Evolutionary conservation across 2,888 invertebrate genomes (phyloP).

Genomic region (Pelosia muscerda): DNA sequence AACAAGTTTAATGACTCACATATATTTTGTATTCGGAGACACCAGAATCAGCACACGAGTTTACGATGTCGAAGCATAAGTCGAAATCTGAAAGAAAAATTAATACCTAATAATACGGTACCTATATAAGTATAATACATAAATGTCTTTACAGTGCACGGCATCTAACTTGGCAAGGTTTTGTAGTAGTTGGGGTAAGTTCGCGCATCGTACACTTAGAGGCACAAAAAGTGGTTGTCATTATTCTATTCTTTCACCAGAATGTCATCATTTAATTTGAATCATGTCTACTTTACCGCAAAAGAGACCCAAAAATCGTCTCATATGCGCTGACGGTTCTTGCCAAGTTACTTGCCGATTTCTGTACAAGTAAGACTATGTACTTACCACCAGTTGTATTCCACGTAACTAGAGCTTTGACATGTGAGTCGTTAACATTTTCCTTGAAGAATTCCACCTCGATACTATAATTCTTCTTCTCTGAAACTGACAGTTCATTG

Average conservation of each 20-base stretch:
- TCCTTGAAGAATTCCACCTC: constrained; percentile 20
- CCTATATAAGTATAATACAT: too few species aligned
- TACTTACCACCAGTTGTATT: constrained; percentile 62
- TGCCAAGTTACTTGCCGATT: too few species aligned
- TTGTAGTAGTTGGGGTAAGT: too few species aligned
- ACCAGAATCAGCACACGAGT: constrained; percentile 52
- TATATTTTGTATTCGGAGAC: constrained; percentile 32
- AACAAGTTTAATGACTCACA: constrained; percentile 53
- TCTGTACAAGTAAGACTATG: not conserved
- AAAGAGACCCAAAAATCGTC: too few species aligned
- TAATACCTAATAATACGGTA: not conserved
- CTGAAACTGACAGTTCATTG: constrained; percentile 16
- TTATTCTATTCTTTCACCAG: too few species aligned
- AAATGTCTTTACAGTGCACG: too few species aligned
- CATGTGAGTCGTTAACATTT: not conserved
- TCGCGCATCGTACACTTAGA: too few species aligned
- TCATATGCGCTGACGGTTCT: too few species aligned
- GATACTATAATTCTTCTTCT: constrained; percentile 42
- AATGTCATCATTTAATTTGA: too few species aligned
- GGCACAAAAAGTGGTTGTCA: too few species aligned
- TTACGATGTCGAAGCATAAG: constrained; percentile 50
- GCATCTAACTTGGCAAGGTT: too few species aligned
- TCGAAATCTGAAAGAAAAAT: constrained; percentile 38
- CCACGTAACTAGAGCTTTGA: constrained; percentile 47
- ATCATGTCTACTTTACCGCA: too few species aligned